A percentile compares a stretch with the other conserved stretches of the same genome.
phyloP scores from a whole-genome alignment of 2,888 invertebrate species.

The Pteria penguin region DNA sequence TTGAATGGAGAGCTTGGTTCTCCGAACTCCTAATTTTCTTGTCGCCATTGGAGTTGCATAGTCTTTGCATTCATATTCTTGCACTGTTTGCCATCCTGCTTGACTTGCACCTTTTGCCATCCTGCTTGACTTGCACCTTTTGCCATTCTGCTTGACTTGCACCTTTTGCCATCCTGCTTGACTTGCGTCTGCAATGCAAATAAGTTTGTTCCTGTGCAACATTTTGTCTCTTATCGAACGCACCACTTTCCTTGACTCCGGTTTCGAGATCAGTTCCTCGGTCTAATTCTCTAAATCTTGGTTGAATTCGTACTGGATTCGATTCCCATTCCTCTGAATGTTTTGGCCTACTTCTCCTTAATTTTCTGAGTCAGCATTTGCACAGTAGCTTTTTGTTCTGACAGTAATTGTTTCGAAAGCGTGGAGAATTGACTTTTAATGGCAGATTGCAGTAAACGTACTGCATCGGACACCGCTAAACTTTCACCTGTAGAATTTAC shows the following conservation, averaged over 20 bases:
- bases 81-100: not conserved
- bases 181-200: not conserved
- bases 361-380: not conserved
- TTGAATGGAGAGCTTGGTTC: not conserved
- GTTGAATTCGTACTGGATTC: not conserved
- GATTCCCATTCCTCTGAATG: not conserved
- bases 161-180: not conserved
- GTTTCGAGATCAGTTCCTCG: not conserved
- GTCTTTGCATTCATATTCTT: not conserved
- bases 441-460: too few species aligned
- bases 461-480: too few species aligned
- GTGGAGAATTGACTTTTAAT: too few species aligned
- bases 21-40: not conserved
- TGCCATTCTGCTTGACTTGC: not conserved
- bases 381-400: not conserved
- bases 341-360: not conserved
- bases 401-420: too few species aligned
- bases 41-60: not conserved
- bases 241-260: too few species aligned
- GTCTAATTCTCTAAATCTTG: not conserved
- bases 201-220: not conserved
- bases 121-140: not conserved
- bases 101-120: not conserved
- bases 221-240: not conserved
- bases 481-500: too few species aligned